These are phyloP conservation scores for Podarcis muralis DNA, from an alignment of 2,113 vertebrate genomes.

Conservation along the genomic window DNA sequence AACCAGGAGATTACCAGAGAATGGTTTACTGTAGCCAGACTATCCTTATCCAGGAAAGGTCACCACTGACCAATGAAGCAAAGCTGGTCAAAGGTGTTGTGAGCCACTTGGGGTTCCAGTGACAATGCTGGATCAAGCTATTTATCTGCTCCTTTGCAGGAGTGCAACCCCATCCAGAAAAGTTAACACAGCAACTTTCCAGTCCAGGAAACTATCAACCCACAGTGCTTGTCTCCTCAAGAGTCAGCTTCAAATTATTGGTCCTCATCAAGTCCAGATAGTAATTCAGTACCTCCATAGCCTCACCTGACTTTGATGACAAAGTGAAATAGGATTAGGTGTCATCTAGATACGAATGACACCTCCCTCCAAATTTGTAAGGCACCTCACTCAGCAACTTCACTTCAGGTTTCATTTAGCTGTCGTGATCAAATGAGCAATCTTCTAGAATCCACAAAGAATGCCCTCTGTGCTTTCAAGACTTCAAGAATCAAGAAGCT, in stretches of 20 bases:
- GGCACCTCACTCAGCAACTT: not conserved
- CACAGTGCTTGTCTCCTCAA: not conserved
- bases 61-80: not conserved
- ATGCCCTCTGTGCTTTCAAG: not conserved
- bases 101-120: not conserved
- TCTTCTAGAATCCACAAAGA: not conserved
- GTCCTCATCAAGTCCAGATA: not conserved
- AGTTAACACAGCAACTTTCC: not conserved
- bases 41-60: not conserved
- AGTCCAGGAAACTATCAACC: not conserved
- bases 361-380: not conserved
- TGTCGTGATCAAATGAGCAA: not conserved
- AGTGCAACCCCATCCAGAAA: not conserved
- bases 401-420: not conserved
- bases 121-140: not conserved
- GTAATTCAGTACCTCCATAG: not conserved
- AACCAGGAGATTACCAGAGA: not conserved
- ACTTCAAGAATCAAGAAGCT: not conserved
- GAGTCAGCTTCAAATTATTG: not conserved
- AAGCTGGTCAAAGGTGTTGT: not conserved
- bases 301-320: not conserved
- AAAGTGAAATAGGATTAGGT: not conserved
- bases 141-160: not conserved
- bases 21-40: not conserved
- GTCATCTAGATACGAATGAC: not conserved